phyloP scores from a whole-genome alignment of 2,113 vertebrate genomes.

The Pardalotus punctatus region DNA sequence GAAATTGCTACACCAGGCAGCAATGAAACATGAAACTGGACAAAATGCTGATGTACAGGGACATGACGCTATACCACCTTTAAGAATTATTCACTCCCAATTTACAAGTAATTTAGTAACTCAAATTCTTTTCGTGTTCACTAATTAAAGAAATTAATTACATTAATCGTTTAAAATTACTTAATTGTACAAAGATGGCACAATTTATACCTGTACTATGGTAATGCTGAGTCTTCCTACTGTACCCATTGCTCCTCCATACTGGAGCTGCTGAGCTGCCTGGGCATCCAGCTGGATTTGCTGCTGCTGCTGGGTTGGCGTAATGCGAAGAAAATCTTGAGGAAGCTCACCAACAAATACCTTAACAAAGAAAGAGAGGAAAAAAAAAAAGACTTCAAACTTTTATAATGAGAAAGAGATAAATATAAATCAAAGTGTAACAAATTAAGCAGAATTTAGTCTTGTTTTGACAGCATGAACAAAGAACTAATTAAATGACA shows the following conservation, averaged over 20 bases:
- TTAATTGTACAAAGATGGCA: background rate
- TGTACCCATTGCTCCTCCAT: constrained; percentile 81
- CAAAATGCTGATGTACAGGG: background rate
- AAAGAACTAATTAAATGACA: background rate
- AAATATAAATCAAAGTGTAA: background rate
- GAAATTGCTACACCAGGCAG: background rate
- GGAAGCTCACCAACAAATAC: constrained; percentile 95
- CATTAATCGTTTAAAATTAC: background rate
- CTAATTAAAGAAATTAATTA: background rate
- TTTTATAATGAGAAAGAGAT: background rate
- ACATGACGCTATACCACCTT: background rate
- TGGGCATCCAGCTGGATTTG: constrained; percentile 94
- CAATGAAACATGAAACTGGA: background rate
- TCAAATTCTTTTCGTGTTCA: background rate
- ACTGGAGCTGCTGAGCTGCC: constrained; percentile 92
- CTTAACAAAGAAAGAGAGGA: constrained; percentile 48
- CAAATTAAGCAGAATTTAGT: background rate
- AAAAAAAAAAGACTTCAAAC: background rate
- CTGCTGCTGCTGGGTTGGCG: constrained; percentile 91
- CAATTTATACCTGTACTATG: constrained; percentile 88
- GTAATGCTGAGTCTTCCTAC: constrained; percentile 94
- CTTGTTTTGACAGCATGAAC: background rate
- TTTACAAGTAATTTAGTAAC: background rate
- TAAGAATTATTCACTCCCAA: background rate
- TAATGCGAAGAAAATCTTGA: constrained; percentile 93